Evolutionary conservation across 1,140 invertebrate species (phyloP).

Genomic region (Maconellicoccus hirsutus): DNA sequence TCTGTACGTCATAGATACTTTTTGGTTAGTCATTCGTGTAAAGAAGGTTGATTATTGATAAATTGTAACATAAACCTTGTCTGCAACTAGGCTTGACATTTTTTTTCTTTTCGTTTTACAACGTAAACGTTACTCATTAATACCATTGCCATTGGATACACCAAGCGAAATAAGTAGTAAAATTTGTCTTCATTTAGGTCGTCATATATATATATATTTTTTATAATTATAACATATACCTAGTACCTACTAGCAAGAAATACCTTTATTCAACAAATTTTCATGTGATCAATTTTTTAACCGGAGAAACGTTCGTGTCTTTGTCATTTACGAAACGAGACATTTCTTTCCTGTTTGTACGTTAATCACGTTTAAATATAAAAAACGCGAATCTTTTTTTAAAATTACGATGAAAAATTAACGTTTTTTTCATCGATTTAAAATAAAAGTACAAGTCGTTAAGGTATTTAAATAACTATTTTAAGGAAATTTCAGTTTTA

Average conservation of each 20-base stretch:
- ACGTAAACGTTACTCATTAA: background rate
- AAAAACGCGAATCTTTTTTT: too few species aligned
- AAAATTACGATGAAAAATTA: too few species aligned
- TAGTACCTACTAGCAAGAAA: background rate
- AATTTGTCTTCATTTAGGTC: slow-evolving; percentile 9
- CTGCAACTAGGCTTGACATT: background rate
- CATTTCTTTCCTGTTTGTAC: too few species aligned
- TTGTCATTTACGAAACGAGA: too few species aligned
- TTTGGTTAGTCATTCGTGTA: background rate
- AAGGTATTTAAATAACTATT: too few species aligned
- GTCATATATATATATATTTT: too few species aligned
- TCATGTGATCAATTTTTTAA: background rate
- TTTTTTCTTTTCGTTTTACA: background rate
- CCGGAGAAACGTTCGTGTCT: background rate
- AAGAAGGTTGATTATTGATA: background rate
- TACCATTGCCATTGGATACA: background rate
- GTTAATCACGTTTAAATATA: too few species aligned
- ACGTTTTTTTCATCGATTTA: too few species aligned
- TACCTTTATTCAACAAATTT: background rate
- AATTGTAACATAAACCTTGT: background rate
- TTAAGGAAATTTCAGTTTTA: too few species aligned
- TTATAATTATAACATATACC: background rate
- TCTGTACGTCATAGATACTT: too few species aligned
- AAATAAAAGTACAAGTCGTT: too few species aligned
- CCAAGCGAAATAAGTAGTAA: background rate